Conservation (phyloP, 2,888 invertebrate genomes). For the Drosophila glabriapex region DNA sequence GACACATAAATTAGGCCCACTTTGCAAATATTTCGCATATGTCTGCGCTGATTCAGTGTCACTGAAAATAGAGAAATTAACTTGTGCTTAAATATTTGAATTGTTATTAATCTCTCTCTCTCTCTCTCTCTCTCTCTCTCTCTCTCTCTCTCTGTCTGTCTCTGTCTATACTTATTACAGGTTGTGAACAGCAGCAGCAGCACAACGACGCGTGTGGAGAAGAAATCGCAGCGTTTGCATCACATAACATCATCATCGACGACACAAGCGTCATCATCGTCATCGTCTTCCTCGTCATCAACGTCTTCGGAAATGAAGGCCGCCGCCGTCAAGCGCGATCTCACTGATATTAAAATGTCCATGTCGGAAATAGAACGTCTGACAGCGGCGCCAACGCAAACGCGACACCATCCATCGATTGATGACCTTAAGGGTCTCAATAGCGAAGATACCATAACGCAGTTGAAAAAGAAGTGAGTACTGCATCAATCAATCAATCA, state of each 20-base stretch:
- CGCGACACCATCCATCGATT: conserved; percentile 75
- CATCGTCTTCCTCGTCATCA: conserved; percentile 85
- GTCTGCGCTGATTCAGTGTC: conserved; percentile 34
- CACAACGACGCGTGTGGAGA: conserved; percentile 85
- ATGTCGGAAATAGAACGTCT: conserved; percentile 91
- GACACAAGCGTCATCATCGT: conserved; percentile 85
- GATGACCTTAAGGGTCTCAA: conserved; percentile 83
- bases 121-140: conserved; percentile 14
- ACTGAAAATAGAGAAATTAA: not conserved
- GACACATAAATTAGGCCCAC: conserved; percentile 26
- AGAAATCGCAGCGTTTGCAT: conserved; percentile 84
- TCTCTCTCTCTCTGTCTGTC: not conserved
- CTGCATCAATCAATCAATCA: not conserved
- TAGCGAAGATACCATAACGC: conserved; percentile 81
- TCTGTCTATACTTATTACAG: conserved; percentile 56
- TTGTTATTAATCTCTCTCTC: conserved; percentile 12
- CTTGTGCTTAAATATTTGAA: not conserved
- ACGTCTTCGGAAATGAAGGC: conserved; percentile 91
- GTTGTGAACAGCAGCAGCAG: conserved; percentile 85
- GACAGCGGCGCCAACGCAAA: conserved; percentile 35
- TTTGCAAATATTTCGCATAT: conserved; percentile 40
- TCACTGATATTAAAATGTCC: conserved; percentile 89
- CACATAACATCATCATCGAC: conserved; percentile 85
- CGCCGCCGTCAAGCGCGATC: conserved; percentile 92
- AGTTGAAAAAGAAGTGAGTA: conserved; percentile 82